Evolutionary conservation across 2,888 invertebrate species (phyloP).

Genomic region (Volucella bombylans): DNA sequence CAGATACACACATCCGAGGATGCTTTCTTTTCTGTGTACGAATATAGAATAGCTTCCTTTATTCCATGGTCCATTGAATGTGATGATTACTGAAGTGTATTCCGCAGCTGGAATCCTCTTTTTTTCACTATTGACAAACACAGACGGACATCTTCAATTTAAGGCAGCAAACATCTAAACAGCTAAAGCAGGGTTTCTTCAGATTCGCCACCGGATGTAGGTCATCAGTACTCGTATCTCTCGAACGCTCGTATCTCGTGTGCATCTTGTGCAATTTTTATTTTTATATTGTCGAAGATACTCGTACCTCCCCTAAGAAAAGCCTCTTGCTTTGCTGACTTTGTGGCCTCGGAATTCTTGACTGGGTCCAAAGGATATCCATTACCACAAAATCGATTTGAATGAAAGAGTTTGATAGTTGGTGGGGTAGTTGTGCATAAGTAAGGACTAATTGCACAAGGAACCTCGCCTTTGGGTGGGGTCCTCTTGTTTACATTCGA

Average conservation of each 20-base stretch:
- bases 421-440: slow-evolving; percentile 26
- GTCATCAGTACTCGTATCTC: slow-evolving; percentile 53
- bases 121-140: not conserved
- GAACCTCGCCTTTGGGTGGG: not conserved
- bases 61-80: slow-evolving; percentile 53
- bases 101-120: slow-evolving; percentile 45
- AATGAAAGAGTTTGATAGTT: slow-evolving; percentile 2
- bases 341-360: slow-evolving; percentile 13
- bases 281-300: slow-evolving; percentile 52
- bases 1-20: slow-evolving; percentile 18
- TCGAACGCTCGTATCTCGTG: too few species aligned
- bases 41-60: not conserved
- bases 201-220: slow-evolving; percentile 51
- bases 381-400: slow-evolving; percentile 9
- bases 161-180: slow-evolving; percentile 60
- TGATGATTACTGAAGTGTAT: slow-evolving; percentile 34
- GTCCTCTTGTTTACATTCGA: slow-evolving; percentile 6
- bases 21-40: slow-evolving; percentile 14
- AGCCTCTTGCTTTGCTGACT: slow-evolving; percentile 32
- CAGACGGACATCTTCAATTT: slow-evolving; percentile 48
- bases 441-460: slow-evolving; percentile 19
- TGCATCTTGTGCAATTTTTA: slow-evolving; percentile 21
- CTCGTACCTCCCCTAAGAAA: not conserved
- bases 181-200: slow-evolving; percentile 41
- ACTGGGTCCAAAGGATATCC: slow-evolving; percentile 24